Conservation (phyloP, 2,797 vertebrate genomes). For the Falco naumanni region DNA sequence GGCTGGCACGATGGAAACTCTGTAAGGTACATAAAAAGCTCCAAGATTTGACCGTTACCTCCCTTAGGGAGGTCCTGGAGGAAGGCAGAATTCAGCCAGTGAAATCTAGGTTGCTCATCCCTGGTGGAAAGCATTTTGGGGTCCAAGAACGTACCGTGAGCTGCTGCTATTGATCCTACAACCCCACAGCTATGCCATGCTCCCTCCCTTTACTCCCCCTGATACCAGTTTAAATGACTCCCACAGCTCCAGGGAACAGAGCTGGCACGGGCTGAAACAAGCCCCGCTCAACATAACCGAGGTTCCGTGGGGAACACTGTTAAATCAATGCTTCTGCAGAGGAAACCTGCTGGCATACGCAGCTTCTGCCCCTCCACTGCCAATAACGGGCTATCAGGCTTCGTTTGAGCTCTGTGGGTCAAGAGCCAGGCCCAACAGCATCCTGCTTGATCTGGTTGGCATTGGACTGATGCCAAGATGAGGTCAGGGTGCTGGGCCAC, state of each 20-base stretch:
- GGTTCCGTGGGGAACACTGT: background rate
- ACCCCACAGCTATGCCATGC: background rate
- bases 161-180: background rate
- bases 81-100: background rate
- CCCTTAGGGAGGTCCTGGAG: background rate
- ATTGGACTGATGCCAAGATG: background rate
- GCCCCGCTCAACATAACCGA: background rate
- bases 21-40: conserved; percentile 7
- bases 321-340: background rate
- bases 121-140: background rate
- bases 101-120: background rate
- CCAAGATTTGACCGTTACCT: background rate
- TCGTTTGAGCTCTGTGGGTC: background rate
- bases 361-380: background rate
- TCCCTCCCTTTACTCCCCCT: background rate
- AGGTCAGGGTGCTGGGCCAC: conserved; percentile 38
- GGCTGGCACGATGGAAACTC: background rate
- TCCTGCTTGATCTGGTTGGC: conserved; percentile 4
- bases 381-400: background rate
- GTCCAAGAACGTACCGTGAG: background rate
- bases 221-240: background rate
- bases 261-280: background rate
- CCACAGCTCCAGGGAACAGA: background rate
- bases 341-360: background rate
- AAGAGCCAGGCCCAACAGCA: background rate